Evolutionary conservation across 1,140 invertebrate genomes (phyloP).

Genomic region (Helicoverpa armigera): DNA sequence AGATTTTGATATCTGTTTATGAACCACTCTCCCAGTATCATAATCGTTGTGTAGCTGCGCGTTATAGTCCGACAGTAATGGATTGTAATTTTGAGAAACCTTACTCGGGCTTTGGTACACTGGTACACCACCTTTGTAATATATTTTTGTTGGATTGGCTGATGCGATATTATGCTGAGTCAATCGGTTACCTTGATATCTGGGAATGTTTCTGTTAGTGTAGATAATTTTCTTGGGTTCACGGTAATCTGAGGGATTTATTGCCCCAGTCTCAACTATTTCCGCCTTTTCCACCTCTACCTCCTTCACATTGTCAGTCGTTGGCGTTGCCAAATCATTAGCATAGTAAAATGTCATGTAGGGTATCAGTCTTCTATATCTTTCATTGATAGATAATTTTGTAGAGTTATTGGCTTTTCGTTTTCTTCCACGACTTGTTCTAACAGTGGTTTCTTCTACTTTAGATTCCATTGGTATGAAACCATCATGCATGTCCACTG

Average conservation of each 20-base stretch:
- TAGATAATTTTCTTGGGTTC: constrained; percentile 74
- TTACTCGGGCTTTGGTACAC: constrained; percentile 64
- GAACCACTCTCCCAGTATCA: constrained; percentile 63
- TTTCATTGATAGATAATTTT: constrained; percentile 86
- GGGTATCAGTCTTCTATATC: constrained; percentile 92
- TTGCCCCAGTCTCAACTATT: constrained; percentile 71
- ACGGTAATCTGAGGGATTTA: constrained; percentile 60
- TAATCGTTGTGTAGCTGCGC: constrained; percentile 61
- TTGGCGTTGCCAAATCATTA: constrained; percentile 86
- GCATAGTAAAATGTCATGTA: constrained; percentile 93
- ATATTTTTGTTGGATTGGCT: constrained; percentile 79
- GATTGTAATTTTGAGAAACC: constrained; percentile 66
- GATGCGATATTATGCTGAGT: constrained; percentile 84
- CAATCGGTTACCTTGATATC: constrained; percentile 83
- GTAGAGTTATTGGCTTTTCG: constrained; percentile 63
- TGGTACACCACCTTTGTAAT: constrained; percentile 74
- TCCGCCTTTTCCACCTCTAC: constrained; percentile 81
- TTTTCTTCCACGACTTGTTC: constrained; percentile 59
- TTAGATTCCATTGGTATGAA: constrained; percentile 64
- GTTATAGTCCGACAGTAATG: constrained; percentile 59
- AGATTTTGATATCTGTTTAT: constrained; percentile 68
- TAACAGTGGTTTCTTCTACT: constrained; percentile 52
- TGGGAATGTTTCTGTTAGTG: constrained; percentile 77
- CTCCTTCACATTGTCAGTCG: constrained; percentile 68
- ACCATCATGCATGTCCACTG: constrained; percentile 68